Evolutionary conservation across 1,140 invertebrate genomes (phyloP), one percentile per base, ranked within the genome.

Genomic region (Bombus haemorrhoidalis): DNA sequence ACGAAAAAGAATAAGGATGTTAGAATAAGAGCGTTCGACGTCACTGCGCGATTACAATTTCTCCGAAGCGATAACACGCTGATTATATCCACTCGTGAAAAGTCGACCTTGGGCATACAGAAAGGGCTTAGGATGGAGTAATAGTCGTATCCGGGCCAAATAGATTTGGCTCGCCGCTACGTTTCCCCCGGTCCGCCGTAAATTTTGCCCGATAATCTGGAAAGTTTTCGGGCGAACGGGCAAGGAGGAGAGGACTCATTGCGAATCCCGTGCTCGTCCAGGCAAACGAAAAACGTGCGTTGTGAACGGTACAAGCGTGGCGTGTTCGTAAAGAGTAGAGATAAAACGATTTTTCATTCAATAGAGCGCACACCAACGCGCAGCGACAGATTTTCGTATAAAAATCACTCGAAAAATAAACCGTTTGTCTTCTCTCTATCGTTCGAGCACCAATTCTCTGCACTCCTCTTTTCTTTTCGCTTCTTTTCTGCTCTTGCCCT

Each of bases 131-230:
- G 79, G 62, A 28, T 15, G 53, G 39, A 89, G 81, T 87, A 90
- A 86, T 86, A 69, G 77, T 77, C 71, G 88, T 90, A 73, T 82
- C 66, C 79, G 80, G 64, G 89, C 89, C 89, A 90, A 90, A 90
- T 90, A 85, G 86, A 89, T 90, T 90, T 90, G 89, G 89, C 89
- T 59, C 75, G 74, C 47, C 32, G 79, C 71, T 79, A 75, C 73
- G 72, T 82, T 85, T n/a, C 64, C 62, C 69, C 59, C 69, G 79
- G 81, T 12, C 57, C n/a, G 66, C 22, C 80, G 66, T 90, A 90
- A 87, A 90, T 90, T 90, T 87, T 39, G 43, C 47, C 75, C 82
- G 82, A 90, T 90, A 90, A 90, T 90, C 81, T 85, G 73, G 82
- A 85, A 90, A 90, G 68, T 89, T 90, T 90, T 89, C 88, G 77